These are phyloP conservation scores for Polypterus senegalus DNA, from an alignment of 2,113 vertebrate species.

Conservation along the genomic window DNA sequence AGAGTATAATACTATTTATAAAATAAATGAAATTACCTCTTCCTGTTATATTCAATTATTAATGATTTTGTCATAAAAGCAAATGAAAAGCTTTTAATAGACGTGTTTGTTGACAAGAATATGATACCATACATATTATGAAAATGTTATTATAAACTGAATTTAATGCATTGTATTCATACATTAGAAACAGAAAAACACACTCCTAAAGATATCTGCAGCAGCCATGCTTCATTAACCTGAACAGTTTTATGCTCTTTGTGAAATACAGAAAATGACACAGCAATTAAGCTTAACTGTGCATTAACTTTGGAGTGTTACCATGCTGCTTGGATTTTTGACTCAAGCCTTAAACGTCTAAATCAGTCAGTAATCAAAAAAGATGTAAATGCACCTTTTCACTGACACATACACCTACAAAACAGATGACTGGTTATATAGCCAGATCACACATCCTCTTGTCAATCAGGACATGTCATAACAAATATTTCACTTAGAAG, in stretches of 20 bases:
- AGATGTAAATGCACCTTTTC: conserved; percentile 46
- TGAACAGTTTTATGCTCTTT: conserved; percentile 26
- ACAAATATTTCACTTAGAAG: conserved; percentile 46
- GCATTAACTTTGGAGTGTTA: conserved; percentile 35
- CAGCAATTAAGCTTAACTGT: conserved; percentile 38
- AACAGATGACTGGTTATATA: conserved; percentile 11
- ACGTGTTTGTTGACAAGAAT: too few species aligned
- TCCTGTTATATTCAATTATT: too few species aligned
- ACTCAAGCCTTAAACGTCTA: conserved; percentile 40
- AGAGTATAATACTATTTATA: too few species aligned
- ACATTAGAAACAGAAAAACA: background rate
- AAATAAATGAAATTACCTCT: too few species aligned
- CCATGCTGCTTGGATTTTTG: conserved; percentile 37
- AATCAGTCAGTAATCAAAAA: conserved; percentile 46
- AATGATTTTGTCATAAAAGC: too few species aligned
- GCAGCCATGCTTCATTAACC: conserved; percentile 39
- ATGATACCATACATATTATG: too few species aligned
- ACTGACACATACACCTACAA: conserved; percentile 31
- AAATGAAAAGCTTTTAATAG: too few species aligned
- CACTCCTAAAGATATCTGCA: conserved; percentile 21
- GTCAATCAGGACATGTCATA: conserved; percentile 51
- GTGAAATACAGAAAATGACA: conserved; percentile 48
- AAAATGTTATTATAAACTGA: too few species aligned
- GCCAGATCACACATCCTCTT: conserved; percentile 39
- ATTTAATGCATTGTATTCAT: too few species aligned